Evolutionary conservation across 2,113 vertebrate species (phyloP).

Genomic region (Corythornis madagascariensis): DNA sequence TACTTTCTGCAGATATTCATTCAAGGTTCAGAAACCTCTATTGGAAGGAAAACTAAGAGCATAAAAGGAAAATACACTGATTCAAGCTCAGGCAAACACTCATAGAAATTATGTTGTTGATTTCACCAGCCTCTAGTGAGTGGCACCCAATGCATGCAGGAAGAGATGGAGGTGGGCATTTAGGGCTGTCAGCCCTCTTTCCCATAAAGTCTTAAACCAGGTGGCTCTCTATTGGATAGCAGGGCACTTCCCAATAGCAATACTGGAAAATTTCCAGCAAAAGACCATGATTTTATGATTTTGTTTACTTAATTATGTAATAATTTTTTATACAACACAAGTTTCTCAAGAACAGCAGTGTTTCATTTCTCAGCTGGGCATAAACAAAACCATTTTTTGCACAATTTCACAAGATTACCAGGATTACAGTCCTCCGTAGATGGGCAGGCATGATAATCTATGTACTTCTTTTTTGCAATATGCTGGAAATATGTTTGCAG

Average conservation of each 20-base stretch:
- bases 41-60: not conserved
- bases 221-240: not conserved
- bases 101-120: not conserved
- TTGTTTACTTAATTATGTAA: not conserved
- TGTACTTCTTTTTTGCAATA: not conserved
- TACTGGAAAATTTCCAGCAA: not conserved
- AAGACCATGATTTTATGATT: not conserved
- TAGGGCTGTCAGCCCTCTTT: not conserved
- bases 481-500: not conserved
- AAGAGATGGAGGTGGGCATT: not conserved
- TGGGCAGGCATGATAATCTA: not conserved
- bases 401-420: not conserved
- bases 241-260: not conserved
- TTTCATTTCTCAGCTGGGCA: not conserved
- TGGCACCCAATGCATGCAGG: not conserved
- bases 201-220: not conserved
- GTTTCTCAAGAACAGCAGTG: not conserved
- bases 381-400: not conserved
- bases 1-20: not conserved
- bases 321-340: not conserved
- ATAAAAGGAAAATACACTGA: not conserved
- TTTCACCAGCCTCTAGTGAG: not conserved
- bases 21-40: not conserved
- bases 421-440: not conserved
- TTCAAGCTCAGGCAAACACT: not conserved